phyloP scores from a whole-genome alignment of 2,797 vertebrate species.

The Silurus aristotelis region DNA sequence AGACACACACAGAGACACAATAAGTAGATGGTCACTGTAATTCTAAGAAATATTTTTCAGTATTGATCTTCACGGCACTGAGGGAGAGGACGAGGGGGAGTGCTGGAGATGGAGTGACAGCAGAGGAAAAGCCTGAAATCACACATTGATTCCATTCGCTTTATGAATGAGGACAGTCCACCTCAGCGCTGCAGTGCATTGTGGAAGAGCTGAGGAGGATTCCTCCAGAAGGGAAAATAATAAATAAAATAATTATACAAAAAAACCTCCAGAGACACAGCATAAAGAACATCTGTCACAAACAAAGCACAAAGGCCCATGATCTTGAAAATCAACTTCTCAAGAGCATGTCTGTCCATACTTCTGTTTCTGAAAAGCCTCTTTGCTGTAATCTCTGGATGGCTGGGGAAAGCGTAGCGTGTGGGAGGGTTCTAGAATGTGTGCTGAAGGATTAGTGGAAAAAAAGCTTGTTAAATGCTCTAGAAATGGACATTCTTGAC shows the following conservation, averaged over 20 bases:
- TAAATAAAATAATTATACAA: background rate
- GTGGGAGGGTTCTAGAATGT: conserved; percentile 27
- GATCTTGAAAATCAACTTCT: background rate
- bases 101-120: background rate
- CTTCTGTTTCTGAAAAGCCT: background rate
- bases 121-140: background rate
- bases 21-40: too few relatives aligned
- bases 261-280: background rate
- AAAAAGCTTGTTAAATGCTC: background rate
- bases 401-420: too few relatives aligned
- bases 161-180: background rate
- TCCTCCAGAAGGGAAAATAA: background rate
- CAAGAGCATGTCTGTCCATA: background rate
- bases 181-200: background rate
- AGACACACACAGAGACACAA: too few relatives aligned
- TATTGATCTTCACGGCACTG: background rate
- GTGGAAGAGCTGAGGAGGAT: background rate
- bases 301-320: background rate
- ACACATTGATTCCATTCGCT: background rate
- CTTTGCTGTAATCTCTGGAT: background rate
- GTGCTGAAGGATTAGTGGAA: background rate
- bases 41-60: background rate
- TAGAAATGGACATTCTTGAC: background rate
- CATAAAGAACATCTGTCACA: background rate
- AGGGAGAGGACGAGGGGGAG: background rate